A percentile compares a stretch with the other conserved stretches of the same genome.
Conservation (phyloP, 2,113 vertebrate genomes). For the Murina feae region DNA sequence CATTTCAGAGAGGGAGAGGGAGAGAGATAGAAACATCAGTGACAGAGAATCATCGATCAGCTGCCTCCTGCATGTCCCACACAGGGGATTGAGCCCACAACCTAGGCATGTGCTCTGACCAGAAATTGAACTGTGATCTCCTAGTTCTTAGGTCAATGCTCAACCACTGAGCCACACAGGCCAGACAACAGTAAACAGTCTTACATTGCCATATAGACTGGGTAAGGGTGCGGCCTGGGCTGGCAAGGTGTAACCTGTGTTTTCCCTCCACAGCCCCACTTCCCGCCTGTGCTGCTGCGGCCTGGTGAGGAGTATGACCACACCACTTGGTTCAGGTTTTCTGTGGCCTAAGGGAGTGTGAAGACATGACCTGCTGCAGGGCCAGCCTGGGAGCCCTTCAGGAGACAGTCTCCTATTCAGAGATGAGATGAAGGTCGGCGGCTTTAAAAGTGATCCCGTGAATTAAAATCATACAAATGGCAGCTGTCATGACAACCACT, state of each 20-base stretch:
- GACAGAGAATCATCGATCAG: too few species aligned
- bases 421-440: background rate
- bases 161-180: too few species aligned
- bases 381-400: background rate
- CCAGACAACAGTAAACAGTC: background rate
- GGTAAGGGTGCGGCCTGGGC: accelerated
- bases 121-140: too few species aligned
- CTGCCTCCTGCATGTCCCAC: too few species aligned
- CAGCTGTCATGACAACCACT: background rate
- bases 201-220: background rate
- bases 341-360: slow-evolving; percentile 62
- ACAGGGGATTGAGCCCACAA: too few species aligned
- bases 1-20: too few species aligned
- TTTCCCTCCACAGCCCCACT: slow-evolving; percentile 81
- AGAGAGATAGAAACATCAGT: too few species aligned
- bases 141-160: too few species aligned
- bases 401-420: background rate
- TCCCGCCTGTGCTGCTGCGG: slow-evolving; percentile 86
- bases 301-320: slow-evolving; percentile 88
- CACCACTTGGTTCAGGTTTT: slow-evolving; percentile 87
- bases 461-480: background rate
- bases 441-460: background rate
- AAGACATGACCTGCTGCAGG: background rate
- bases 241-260: background rate
- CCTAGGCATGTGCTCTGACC: too few species aligned